phyloP scores from a whole-genome alignment of 1,140 invertebrate species.

The Elymnias hypermnestra region DNA sequence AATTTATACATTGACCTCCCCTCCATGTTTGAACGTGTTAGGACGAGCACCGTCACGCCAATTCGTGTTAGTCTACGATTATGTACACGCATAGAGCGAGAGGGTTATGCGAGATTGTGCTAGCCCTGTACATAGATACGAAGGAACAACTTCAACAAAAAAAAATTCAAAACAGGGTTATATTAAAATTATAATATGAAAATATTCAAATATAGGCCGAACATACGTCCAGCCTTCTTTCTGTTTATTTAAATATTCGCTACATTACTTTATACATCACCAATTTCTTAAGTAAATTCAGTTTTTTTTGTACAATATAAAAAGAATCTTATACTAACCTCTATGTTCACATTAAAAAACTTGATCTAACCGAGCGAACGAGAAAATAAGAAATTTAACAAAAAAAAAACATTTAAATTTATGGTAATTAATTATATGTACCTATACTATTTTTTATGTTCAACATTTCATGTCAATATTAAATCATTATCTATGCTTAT shows the following conservation, averaged over 20 bases:
- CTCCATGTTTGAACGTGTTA: conserved; percentile 43
- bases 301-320: conserved; percentile 75
- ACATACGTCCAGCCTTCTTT: conserved; percentile 66
- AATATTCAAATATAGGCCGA: conserved; percentile 74
- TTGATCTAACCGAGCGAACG: conserved; percentile 65
- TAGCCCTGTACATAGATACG: conserved; percentile 58
- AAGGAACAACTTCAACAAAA: conserved; percentile 72
- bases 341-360: conserved; percentile 58
- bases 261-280: conserved; percentile 75
- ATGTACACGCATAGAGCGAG: conserved; percentile 17
- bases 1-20: conserved; percentile 63
- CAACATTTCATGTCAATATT: conserved; percentile 75
- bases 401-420: conserved; percentile 70
- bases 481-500: conserved; percentile 69
- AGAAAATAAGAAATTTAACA: conserved; percentile 67
- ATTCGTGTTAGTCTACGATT: conserved; percentile 5
- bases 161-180: conserved; percentile 69
- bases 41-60: conserved; percentile 41
- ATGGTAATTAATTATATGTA: conserved; percentile 74
- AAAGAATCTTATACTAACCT: conserved; percentile 72
- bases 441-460: conserved; percentile 68
- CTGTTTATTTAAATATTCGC: conserved; percentile 74
- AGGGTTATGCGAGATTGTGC: conserved; percentile 35
- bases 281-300: conserved; percentile 75
- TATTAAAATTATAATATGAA: conserved; percentile 77